Percentiles rank a stretch among this genome's conserved stretches.
These are phyloP conservation scores for Odontomyia ornata DNA, from an alignment of 2,888 invertebrate genomes.

Conservation along the genomic window DNA sequence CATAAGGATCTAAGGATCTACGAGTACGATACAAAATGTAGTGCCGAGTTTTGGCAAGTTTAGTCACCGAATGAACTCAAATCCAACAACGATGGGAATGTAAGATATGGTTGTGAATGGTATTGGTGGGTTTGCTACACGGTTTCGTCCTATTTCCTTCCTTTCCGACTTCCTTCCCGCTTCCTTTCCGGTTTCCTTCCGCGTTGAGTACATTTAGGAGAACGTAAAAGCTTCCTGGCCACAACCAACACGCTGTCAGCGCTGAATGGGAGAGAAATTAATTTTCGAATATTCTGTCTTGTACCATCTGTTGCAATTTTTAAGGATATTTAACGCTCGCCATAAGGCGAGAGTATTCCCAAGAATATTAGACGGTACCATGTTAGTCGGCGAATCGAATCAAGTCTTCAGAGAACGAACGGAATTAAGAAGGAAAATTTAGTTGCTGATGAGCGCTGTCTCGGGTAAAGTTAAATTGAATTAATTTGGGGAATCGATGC, in stretches of 20 bases:
- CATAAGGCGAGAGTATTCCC: not conserved
- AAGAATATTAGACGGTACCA: not conserved
- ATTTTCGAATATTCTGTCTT: conserved; percentile 2
- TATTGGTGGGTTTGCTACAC: not conserved
- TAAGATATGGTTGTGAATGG: not conserved
- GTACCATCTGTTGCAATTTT: conserved; percentile 27
- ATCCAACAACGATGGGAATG: not conserved
- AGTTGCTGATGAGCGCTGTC: not conserved
- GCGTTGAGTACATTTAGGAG: not conserved
- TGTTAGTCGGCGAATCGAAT: not conserved
- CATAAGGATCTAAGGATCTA: not conserved
- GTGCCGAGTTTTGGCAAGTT: not conserved
- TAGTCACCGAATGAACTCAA: not conserved
- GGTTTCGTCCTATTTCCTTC: not conserved
- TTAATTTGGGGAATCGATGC: not conserved
- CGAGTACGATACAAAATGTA: not conserved
- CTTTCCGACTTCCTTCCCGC: not conserved
- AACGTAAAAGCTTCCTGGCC: conserved; percentile 4
- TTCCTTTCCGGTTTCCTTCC: not conserved
- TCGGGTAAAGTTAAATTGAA: not conserved
- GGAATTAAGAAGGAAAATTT: not conserved
- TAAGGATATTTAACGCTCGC: not conserved
- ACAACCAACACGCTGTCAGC: not conserved
- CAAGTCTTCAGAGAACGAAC: not conserved
- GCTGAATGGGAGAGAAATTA: not conserved